A percentile compares a stretch with the other conserved stretches of the same genome.
phyloP scores from a whole-genome alignment of 2,888 invertebrate species.

The Ophioninae sp. region DNA sequence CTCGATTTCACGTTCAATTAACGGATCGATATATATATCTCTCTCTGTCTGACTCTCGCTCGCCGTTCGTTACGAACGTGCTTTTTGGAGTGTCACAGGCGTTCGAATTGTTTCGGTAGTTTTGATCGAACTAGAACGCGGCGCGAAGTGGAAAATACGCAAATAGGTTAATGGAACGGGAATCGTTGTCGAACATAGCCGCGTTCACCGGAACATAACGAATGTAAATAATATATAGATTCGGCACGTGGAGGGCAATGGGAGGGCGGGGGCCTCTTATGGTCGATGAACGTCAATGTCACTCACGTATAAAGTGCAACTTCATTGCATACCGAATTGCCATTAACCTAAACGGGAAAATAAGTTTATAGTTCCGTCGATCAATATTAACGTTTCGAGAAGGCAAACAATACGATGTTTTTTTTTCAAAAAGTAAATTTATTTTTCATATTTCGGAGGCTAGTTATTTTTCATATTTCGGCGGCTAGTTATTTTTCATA shows the following conservation, averaged over 20 bases:
- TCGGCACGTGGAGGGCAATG: neutral
- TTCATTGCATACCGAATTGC: slow-evolving; percentile 36
- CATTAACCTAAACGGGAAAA: slow-evolving; percentile 24
- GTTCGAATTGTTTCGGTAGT: neutral
- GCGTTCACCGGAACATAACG: neutral
- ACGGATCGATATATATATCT: neutral
- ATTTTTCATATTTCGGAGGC: too few species aligned
- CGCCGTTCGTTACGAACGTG: neutral
- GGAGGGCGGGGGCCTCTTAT: neutral
- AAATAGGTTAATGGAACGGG: slow-evolving; percentile 43
- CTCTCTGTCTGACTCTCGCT: too few species aligned
- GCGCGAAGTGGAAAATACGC: slow-evolving; percentile 26
- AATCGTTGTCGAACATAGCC: slow-evolving; percentile 3
- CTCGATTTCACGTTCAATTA: neutral
- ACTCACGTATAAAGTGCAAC: slow-evolving; percentile 22
- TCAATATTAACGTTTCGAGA: slow-evolving; percentile 40
- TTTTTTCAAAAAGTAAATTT: too few species aligned
- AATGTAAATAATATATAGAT: slow-evolving; percentile 5
- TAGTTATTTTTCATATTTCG: too few species aligned
- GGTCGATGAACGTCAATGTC: slow-evolving; percentile 46
- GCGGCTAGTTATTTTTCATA: too few species aligned
- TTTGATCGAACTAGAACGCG: slow-evolving; percentile 27
- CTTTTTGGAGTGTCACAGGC: neutral
- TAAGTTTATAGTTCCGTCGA: slow-evolving; percentile 4
- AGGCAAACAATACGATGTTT: neutral